Evolutionary conservation across 1,140 invertebrate species (phyloP), one percentile per base, ranked within the genome.

Genomic region (Hycleus phaleratus): DNA sequence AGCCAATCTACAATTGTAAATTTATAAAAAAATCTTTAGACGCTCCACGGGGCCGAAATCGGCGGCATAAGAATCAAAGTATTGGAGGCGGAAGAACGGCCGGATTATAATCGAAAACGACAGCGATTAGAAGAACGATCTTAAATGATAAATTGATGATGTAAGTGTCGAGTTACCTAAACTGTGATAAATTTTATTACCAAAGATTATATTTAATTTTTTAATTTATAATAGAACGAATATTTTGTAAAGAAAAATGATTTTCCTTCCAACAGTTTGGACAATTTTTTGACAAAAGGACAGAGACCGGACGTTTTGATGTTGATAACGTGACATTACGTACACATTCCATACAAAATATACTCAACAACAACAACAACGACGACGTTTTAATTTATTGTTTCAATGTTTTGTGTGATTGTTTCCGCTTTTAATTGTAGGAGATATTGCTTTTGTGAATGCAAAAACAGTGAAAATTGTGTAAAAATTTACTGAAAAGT

Each of bases 41-140:
- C 74, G 12, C 74, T 93, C 6, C 89, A 97, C 71, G 91, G 90
- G 3, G 87, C 90, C 57, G 86, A 89, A 68, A 80, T 95, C 49
- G 86, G 82, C 73, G 91, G 91, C 1, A 84, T 88, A 9, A 80
- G 87, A 55, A 71, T 93, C 38, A 92, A 95, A 75, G 93, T 96
- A 4, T 79, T 95, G 70, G 85, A 91, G 73, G 93, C 93, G 6
- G 91, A 95, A 72, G 92, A 94, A 59, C 81, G 81, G 12, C 77
- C 72, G 8, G 77, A 79, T 8, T 74, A 78, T 58, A 74, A 78
- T 51, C 73, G 81, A 58, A 83, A 83, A 67, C 73, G 81, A 60
- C 58, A 48, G 5, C 55, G 61, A 40, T 46, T 59, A 6, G 63
- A 67, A 12, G 52, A 55, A 8, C 46, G 47, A 24, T 38, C 32